Conservation (phyloP, 2,797 vertebrate species). For the Glossophaga mutica region DNA sequence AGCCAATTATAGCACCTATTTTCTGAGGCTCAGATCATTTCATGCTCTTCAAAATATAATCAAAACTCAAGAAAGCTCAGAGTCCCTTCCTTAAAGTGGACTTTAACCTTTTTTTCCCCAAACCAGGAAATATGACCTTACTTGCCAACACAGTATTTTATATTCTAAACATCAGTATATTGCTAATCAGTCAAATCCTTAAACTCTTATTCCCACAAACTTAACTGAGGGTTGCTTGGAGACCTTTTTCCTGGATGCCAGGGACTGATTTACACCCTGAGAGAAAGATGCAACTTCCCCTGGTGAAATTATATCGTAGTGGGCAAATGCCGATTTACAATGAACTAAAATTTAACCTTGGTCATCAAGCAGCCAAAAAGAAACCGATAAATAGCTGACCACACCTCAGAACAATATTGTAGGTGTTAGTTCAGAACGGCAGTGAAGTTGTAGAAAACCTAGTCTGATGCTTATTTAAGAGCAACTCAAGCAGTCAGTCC, state of each 20-base stretch:
- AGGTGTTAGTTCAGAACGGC: background rate
- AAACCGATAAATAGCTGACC: background rate
- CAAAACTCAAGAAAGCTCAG: background rate
- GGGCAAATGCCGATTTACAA: background rate
- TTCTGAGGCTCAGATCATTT: background rate
- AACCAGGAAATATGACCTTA: background rate
- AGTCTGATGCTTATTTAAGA: background rate
- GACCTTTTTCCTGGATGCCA: background rate
- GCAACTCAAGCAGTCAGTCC: background rate
- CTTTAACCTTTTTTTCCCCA: background rate
- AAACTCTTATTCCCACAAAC: background rate
- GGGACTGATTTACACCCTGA: background rate
- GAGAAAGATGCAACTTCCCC: background rate
- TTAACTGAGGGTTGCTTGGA: background rate
- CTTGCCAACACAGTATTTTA: background rate
- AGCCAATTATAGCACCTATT: background rate
- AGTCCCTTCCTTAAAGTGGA: background rate
- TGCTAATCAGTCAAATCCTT: background rate
- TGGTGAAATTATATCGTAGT: background rate
- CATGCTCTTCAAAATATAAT: background rate
- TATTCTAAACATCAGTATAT: background rate
- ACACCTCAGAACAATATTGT: background rate
- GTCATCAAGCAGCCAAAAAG: background rate
- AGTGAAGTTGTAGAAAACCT: background rate
- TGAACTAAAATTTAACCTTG: background rate